Conservation (phyloP, 2,888 invertebrate genomes). For the Tinea trinotella region DNA sequence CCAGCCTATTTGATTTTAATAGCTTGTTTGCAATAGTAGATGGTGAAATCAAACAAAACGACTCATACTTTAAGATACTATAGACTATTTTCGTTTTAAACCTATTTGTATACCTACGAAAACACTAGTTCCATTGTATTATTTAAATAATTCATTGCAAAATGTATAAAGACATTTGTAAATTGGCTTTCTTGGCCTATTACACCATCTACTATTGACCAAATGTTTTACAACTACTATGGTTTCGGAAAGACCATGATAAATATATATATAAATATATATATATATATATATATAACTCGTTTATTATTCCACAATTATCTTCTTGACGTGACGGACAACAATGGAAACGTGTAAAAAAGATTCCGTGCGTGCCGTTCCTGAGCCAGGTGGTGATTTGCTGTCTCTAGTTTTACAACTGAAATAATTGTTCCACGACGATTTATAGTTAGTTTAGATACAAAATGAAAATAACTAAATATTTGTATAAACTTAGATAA, state of each 20-base stretch:
- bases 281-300: too few relatives aligned
- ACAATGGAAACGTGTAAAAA: neutral
- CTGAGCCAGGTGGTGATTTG: neutral
- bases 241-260: too few relatives aligned
- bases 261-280: neutral
- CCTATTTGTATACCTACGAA: neutral
- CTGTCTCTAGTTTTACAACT: constrained; percentile 4
- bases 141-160: neutral
- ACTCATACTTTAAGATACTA: constrained; percentile 2
- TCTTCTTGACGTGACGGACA: neutral
- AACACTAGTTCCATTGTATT: neutral
- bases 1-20: neutral
- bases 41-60: constrained; percentile 5
- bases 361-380: constrained; percentile 1
- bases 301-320: neutral
- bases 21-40: neutral
- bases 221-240: neutral
- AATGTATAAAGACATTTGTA: neutral
- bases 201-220: neutral
- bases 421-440: neutral
- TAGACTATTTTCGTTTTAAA: neutral
- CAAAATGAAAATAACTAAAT: too few relatives aligned
- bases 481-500: too few relatives aligned
- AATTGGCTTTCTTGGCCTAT: neutral
- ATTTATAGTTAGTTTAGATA: neutral